Evolutionary conservation across 37 sponge, comb jelly and placozoan genomes (phyloP), one percentile per base, ranked within the genome.

Genomic region (Lycopodina hypogea): DNA sequence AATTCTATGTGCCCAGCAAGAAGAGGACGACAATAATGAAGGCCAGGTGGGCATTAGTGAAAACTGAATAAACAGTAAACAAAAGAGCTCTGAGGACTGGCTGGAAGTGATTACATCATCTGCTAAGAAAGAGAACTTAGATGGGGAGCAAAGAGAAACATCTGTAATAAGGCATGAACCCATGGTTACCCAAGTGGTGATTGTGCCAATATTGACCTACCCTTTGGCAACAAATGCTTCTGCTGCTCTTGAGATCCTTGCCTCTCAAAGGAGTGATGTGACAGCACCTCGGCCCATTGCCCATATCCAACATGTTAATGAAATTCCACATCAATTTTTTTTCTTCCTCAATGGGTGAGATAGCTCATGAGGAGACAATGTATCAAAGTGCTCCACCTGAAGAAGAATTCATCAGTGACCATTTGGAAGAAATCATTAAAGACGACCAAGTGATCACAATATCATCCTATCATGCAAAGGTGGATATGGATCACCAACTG

Each of bases 241-340:
- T n/a, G 76, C 76, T 34, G 62, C 76, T 60, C 76, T 76, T n/a
- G 62, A 59, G 38, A 62, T 42, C 11, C 29, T 76, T 11, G 76
- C 76, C 14, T 60, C 60, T 40, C 60, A 76, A 30, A 60, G 24
- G 0, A 1, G 1, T 7, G 19, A 45, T 6, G n/a, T 76, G 42
- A 30, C 76, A 14, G 28, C 61, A 2, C 19, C 61, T 41, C 62
- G 59, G 11, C 42, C 61, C 1, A 38, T 76, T 19, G 61, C 76
- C 56, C 76, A 76, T 18, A 36, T 76, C 23, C 76, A 76, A 39
- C 76, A 76, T 4, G 76, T 76, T 23, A 26, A 59, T 24, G 41
- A 76, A 22, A 18, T 60, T 9, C 61, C 76, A 1, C 11, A 29
- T 30, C 61, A 38, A n/a, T n/a, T n/a, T n/a, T n/a, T n/a, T n/a